Conservation (phyloP, 1,140 invertebrate species). For the Dendrolimus punctatus region DNA sequence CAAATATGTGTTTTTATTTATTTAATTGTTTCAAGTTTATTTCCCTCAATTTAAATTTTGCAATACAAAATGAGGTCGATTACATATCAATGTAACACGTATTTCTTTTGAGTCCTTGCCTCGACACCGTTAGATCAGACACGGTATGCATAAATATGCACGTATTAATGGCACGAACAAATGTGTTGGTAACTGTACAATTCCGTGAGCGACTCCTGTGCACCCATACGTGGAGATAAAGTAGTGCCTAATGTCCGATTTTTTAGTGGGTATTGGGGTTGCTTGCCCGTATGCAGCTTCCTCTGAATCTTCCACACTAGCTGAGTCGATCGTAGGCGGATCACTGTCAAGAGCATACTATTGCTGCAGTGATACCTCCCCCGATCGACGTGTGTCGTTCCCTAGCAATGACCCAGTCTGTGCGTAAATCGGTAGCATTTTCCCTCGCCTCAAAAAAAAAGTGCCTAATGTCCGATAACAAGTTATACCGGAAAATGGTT, state of each 20-base stretch:
- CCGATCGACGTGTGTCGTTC: no score
- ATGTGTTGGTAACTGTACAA: conserved; percentile 59
- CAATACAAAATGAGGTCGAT: conserved; percentile 8
- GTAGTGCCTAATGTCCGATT: conserved; percentile 21
- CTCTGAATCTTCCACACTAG: no score
- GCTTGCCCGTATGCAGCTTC: no score
- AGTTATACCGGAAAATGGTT: no score
- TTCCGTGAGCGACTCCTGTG: conserved; percentile 46
- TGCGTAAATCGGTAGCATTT: no score
- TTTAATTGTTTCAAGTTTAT: neutral
- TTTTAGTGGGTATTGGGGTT: no score
- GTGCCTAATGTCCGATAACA: conserved; percentile 5
- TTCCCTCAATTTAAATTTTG: conserved; percentile 14
- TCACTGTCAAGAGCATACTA: no score
- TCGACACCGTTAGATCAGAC: conserved; percentile 54
- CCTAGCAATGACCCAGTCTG: no score
- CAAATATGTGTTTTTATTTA: no score
- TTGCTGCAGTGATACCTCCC: no score
- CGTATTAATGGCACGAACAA: conserved; percentile 58
- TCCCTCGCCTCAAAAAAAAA: no score
- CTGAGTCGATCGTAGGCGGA: no score
- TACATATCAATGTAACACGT: conserved; percentile 21
- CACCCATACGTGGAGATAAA: conserved; percentile 49
- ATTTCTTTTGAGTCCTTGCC: conserved; percentile 45
- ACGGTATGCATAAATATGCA: conserved; percentile 67